Evolutionary conservation across 2,113 vertebrate species (phyloP), one percentile per base, ranked within the genome.

Genomic region (Nothocercus julius): DNA sequence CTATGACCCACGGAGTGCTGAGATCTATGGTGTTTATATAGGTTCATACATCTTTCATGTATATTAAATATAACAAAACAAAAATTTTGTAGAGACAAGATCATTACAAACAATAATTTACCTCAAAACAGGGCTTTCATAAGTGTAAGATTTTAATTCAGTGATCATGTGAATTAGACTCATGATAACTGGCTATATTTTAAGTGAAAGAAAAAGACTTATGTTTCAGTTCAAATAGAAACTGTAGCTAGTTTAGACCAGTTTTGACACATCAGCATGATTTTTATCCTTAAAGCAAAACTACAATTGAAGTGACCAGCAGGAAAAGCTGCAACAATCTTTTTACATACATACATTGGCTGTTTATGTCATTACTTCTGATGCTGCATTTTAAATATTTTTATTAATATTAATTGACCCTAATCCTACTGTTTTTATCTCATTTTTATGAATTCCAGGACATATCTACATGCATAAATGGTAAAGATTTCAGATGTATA

Each of bases 231-330:
- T 69, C 68, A 81, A 16, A 83, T 13, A 25, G 38, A 77, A 76
- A 77, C 11, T 47, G 3, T 16, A 63, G 34, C 13, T 73, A 34
- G 45, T 68, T 44, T 63, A 61, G 17, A 61, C 61, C 7, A 34
- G 10, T 80, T 95, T 81, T 5, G 1, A 69, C 34, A 81, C 0
- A 2, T 53, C 28, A 73, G 7, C 3, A 70, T 7, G 1, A 0
- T 28, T 80, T 86, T 89, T n/a, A 81, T 27, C 25, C 42, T 53
- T 49, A 78, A 86, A 89, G 9, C 7, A 42, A 64, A 92, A 12
- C 56, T 70, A 63, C 54, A 81, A 73, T 25, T 59, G 3, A 82
- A 74, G 5, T 3, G 2, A 8, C 9, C 56, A 67, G 12, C 14
- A 74, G 36, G 88, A 51, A 38, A 82, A n/a, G 32, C 25, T 84